These are phyloP conservation scores for Drosophila cognata DNA, from an alignment of 2,888 invertebrate species.

Conservation along the genomic window DNA sequence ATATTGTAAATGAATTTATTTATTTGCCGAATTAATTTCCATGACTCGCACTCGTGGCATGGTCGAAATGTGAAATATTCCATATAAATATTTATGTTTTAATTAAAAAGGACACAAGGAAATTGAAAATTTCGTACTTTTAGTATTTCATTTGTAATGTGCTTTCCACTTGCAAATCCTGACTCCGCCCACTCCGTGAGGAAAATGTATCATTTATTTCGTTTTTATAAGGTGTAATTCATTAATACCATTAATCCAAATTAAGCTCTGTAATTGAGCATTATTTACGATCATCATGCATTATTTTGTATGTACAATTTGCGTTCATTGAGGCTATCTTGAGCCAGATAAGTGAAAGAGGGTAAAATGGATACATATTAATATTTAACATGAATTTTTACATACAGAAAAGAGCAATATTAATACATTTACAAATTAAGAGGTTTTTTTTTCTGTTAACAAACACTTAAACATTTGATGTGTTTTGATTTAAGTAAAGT, in stretches of 20 bases:
- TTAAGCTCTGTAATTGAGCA: constrained; percentile 52
- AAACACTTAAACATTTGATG: background rate
- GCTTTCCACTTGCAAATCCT: constrained; percentile 12
- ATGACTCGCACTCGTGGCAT: constrained; percentile 32
- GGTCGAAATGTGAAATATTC: constrained; percentile 65
- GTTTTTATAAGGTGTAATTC: constrained; percentile 70
- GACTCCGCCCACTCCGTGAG: background rate
- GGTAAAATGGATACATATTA: background rate
- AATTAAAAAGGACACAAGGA: constrained; percentile 77
- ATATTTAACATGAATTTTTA: background rate
- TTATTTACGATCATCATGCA: constrained; percentile 22
- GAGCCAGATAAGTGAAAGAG: background rate
- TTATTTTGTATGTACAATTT: constrained; percentile 2
- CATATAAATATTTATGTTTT: constrained; percentile 80
- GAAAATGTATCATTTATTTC: constrained; percentile 55
- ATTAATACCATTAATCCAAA: constrained; percentile 64
- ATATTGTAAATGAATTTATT: constrained; percentile 81
- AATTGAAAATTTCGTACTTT: constrained; percentile 70
- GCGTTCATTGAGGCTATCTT: background rate
- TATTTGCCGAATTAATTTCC: constrained; percentile 78
- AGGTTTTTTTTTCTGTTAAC: background rate
- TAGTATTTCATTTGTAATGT: constrained; percentile 55
- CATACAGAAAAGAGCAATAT: background rate
- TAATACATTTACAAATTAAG: background rate
- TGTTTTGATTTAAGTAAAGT: background rate